Base-by-base conservation (phyloP, 2,797 vertebrate genomes). In the Loriculus beryllinus region DNA sequence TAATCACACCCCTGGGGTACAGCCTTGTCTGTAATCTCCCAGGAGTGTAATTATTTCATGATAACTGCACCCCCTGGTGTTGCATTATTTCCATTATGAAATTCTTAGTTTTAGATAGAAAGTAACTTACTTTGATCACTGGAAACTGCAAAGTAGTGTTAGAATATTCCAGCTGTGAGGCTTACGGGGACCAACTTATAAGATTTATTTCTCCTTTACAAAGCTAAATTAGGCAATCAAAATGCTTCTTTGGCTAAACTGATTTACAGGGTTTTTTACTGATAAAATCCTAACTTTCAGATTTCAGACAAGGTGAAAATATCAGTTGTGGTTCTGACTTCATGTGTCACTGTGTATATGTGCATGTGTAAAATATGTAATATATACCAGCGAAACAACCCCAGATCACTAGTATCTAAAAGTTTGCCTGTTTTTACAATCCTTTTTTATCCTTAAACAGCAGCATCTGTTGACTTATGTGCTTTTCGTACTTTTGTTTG, bases 1-100 rank as follows among this genome's bases (percentile, higher is more conserved):
- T 98, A 98, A 98, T 98, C 97, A 98, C 97, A 97, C 97, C 95
- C 98, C 98, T 97, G 97, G 97, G 97, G 98, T 97, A 97, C 95
- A 97, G 97, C 91, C 98, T 97, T 97, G 94, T 96, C 97, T 97
- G 97, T 98, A 98, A 98, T 98, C 98, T 98, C 97, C 97, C 96
- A 97, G 97, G 97, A 98, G 97, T 98, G 97, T 98, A 98, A 98
- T 98, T 98, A 98, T 98, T 98, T 98, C 98, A 97, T 98, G 98
- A 98, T 98, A 97, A 98, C 98, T 74, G 71, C 65, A 98, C 97
- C 96, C 93, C 97, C 97, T 80, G 93, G 96, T 96, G 97, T 96
- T 98, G 92, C 97, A 97, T 98, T 98, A 98, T 97, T 98, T 98
- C 98, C 96, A 97, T 98, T 98, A 98, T 97, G 97, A 97, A 98